A percentile compares a stretch with the other conserved stretches of the same genome.
Evolutionary conservation across 2,888 invertebrate genomes (phyloP).

Genomic region (Hirudinaria manillensis): DNA sequence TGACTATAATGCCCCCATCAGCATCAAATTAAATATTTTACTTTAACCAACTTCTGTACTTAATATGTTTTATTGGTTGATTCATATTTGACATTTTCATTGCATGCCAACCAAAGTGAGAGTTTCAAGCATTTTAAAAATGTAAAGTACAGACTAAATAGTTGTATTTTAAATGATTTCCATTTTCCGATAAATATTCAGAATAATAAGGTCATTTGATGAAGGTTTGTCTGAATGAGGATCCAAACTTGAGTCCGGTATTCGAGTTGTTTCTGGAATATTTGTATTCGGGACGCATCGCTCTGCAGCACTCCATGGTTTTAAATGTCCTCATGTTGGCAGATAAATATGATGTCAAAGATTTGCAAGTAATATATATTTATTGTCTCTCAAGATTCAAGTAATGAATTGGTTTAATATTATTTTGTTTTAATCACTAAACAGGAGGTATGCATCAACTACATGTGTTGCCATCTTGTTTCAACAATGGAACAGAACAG

Average conservation of each 20-base stretch:
- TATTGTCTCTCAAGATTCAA: too few relatives aligned
- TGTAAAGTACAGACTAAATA: too few relatives aligned
- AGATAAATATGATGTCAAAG: conserved; percentile 90
- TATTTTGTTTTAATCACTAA: not conserved
- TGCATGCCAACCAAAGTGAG: too few relatives aligned
- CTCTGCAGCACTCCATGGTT: conserved; percentile 75
- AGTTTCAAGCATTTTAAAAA: too few relatives aligned
- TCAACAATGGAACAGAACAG: conserved; percentile 75
- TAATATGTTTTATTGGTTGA: too few relatives aligned
- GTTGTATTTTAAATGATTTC: too few relatives aligned
- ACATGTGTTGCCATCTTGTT: conserved; percentile 80
- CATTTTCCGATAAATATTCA: too few relatives aligned
- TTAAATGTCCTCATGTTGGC: conserved; percentile 81
- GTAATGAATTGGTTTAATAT: not conserved
- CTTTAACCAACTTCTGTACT: too few relatives aligned
- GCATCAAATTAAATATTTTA: too few relatives aligned
- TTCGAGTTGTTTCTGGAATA: conserved; percentile 9
- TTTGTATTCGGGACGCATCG: conserved; percentile 65
- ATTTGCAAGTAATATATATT: conserved; percentile 62
- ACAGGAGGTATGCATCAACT: conserved; percentile 68
- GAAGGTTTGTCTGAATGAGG: not conserved
- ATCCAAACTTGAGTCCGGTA: not conserved
- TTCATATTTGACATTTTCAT: too few relatives aligned
- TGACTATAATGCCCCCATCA: too few relatives aligned
- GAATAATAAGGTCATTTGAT: too few relatives aligned